A percentile compares a stretch with the other conserved stretches of the same genome.
Evolutionary conservation across 2,113 vertebrate species (phyloP).

Genomic region (Machaerirhynchus nigripectus): DNA sequence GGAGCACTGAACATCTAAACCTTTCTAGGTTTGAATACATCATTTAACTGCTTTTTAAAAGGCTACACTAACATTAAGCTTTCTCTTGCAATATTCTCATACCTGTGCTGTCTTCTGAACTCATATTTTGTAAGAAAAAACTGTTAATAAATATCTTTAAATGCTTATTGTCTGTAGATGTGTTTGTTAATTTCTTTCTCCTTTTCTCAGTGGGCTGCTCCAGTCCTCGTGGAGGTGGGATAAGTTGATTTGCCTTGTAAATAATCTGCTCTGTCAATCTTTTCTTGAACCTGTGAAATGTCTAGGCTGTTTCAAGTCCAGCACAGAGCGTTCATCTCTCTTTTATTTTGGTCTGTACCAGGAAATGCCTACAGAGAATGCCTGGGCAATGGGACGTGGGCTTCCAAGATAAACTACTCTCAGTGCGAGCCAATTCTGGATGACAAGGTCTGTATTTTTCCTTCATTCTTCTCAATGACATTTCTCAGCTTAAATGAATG

Average conservation of each 20-base stretch:
- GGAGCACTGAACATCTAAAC: not conserved
- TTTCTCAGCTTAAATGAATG: not conserved
- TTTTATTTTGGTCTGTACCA: conserved; percentile 59
- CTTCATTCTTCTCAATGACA: not conserved
- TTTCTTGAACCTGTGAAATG: not conserved
- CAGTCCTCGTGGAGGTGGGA: not conserved
- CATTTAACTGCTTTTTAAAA: not conserved
- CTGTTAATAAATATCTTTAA: not conserved
- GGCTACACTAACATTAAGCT: not conserved
- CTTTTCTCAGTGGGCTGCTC: not conserved
- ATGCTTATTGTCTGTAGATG: not conserved
- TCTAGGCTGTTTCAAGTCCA: not conserved
- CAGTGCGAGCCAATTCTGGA: conserved; percentile 94
- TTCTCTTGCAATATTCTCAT: not conserved
- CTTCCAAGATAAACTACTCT: conserved; percentile 92
- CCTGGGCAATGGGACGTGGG: conserved; percentile 94
- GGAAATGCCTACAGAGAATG: conserved; percentile 94
- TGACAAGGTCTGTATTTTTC: conserved; percentile 83
- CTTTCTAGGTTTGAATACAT: not conserved
- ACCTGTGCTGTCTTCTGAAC: not conserved
- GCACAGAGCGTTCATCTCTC: not conserved
- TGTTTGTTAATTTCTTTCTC: not conserved
- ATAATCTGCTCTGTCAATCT: not conserved
- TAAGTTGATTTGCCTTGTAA: not conserved
- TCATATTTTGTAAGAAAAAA: not conserved